Conservation (phyloP, 2,113 vertebrate genomes). For the Passer domesticus region DNA sequence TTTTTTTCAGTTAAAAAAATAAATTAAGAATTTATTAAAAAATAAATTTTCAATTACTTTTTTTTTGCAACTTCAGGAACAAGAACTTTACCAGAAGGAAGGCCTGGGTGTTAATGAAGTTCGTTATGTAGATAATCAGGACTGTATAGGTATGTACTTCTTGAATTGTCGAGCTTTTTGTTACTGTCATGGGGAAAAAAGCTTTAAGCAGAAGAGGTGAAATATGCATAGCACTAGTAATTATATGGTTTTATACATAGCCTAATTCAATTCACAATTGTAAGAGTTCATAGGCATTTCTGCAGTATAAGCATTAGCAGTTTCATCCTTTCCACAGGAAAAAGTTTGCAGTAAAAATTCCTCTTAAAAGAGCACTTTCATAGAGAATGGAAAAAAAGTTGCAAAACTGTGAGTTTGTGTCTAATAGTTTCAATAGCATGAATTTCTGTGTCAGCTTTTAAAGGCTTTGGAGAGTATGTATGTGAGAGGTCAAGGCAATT, state of each 20-base stretch:
- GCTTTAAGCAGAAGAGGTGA: background rate
- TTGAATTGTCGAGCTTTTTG: background rate
- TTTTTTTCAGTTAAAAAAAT: background rate
- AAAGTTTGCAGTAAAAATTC: background rate
- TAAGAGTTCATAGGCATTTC: background rate
- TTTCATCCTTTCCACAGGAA: background rate
- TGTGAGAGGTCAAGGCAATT: background rate
- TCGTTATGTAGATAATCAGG: conserved; percentile 97
- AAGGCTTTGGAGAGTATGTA: background rate
- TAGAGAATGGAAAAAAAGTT: background rate
- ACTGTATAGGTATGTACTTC: conserved; percentile 89
- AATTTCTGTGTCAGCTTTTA: background rate
- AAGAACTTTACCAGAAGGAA: conserved; percentile 96
- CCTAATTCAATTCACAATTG: background rate
- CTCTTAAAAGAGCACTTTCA: background rate
- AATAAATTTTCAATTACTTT: background rate
- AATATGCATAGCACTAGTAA: background rate
- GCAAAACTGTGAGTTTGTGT: background rate
- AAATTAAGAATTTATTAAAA: background rate
- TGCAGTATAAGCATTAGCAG: background rate
- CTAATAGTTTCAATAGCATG: background rate
- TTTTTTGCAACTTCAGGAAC: conserved; percentile 75
- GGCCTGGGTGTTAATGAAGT: conserved; percentile 97
- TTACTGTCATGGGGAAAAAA: background rate
- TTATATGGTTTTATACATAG: background rate